Percentiles rank a stretch among this genome's conserved stretches.
phyloP scores from a whole-genome alignment of 2,888 invertebrate species.

The Drosophila buzzatii region DNA sequence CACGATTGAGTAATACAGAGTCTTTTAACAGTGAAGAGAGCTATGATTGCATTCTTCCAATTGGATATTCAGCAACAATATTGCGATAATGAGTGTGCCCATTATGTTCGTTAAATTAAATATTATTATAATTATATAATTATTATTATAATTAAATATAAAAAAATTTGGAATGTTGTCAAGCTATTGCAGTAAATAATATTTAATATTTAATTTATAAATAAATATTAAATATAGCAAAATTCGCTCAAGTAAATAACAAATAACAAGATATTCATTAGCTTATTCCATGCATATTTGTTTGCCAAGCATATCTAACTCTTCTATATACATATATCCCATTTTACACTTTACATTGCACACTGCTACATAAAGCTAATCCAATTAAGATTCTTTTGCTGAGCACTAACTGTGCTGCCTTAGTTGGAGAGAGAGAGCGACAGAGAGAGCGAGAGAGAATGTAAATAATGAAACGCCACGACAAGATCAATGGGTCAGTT shows the following conservation, averaged over 20 bases:
- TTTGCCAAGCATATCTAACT: neutral
- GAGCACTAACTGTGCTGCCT: neutral
- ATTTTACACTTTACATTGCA: no score
- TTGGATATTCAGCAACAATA: neutral
- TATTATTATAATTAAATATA: no score
- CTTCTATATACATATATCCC: neutral
- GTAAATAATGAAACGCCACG: slow-evolving; percentile 38
- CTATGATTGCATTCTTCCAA: neutral
- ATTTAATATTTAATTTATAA: no score
- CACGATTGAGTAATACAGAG: no score
- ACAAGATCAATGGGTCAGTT: slow-evolving; percentile 52
- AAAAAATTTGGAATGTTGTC: no score
- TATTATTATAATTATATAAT: no score
- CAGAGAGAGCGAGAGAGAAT: slow-evolving; percentile 1
- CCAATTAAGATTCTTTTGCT: slow-evolving; percentile 4
- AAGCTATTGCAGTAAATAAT: neutral
- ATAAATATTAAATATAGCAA: no score
- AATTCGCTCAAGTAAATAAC: no score
- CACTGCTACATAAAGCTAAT: neutral
- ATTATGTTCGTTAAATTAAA: no score
- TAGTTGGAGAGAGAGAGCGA: slow-evolving; percentile 21
- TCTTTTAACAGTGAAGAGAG: no score
- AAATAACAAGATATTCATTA: neutral
- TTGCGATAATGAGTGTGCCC: no score
- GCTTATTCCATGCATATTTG: neutral